Base-by-base conservation (phyloP, 1,140 invertebrate species). In the Euura lappo region DNA sequence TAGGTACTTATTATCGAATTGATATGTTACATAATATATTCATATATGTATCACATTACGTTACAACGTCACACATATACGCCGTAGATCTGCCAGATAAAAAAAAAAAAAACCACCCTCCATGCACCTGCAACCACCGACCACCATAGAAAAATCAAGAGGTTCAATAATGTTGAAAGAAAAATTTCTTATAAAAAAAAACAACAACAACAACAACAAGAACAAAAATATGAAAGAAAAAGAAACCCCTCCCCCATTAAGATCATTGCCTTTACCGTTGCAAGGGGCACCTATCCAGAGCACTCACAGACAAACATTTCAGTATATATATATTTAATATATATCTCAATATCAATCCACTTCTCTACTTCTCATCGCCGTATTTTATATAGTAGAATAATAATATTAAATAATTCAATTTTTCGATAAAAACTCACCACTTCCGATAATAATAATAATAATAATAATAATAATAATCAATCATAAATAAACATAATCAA, bases 221-320 rank as follows among this genome's bases (percentile, higher is more conserved):
- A 28, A 28, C 28, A 28, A 28, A 28, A 60, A 60, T 60, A 60
- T 11, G 2, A 11, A 60, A 60, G 13, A 60, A 60, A 60, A 60
- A 60, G 3, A 60, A 6, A 6, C 4, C 3, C 6, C 10, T 4
- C 8, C 8, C 28, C 28, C 28, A 28, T 28, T 28, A 28, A 28
- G 28, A 28, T 28, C 28, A 28, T 28, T 45, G 79, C 80, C 81
- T 78, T 83, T 79, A 74, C 75, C 77, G 75, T 82, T 81, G 74
- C 78, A 84, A 85, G 78, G 84, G 82, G 84, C 85, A 84, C 81
- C 28, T 28, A 28, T 28, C 28, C 81, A 83, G 83, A 81, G 86
- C 85, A 87, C 85, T 87, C 86, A 87, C 86, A 87, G 86, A 87
- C 86, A 87, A 87, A 87, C 85, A 86, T 87, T 28, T 85, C 84